Base-by-base conservation (phyloP, 2,113 vertebrate genomes). In the Rhea pennata region DNA sequence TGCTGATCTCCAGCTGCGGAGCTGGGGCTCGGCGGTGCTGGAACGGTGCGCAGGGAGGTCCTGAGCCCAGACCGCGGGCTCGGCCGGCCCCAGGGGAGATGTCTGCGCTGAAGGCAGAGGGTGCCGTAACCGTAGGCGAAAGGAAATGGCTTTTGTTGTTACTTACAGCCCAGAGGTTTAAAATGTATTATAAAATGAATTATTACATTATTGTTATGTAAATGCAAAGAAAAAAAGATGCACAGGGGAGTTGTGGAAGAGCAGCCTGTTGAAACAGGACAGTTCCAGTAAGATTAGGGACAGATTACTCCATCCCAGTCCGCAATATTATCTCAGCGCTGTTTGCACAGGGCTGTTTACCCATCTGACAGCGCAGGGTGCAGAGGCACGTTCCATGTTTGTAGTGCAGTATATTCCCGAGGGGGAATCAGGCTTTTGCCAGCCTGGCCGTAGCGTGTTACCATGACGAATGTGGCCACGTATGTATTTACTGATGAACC, bases 261-360 rank as follows among this genome's bases (percentile, higher is more conserved):
- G 17, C 7, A 3, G 65, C 54, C 59, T 88, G 61, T 81, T 84
- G 40, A 46, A 88, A 79, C 54, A 71, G 42, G 69, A 44, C 8
- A 2, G 36, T 91, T 97, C 80, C 91, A 80, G 91, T 91, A 59
- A 93, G 78, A 51, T 15, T 42, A 44, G 88, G 91, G 71, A 84
- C 74, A 64, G 39, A 54, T 82, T n/a, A 67, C 92, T 77, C 83
- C 88, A 82, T 86, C 50, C 71, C 33, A 36, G 31, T 69, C 10
- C 4, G 0, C 8, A 10, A 64, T 2, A 3, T 88, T 91, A 95
- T 94, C 97, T 42, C 92, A 70, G 64, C 0, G 0, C 44, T 95
- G 90, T 96, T 97, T 96, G 90, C 90, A 20, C 0, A 9, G 69
- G 29, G 42, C 86, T 95, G 69, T 97, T 97, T 93, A 65, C 87